Percentiles rank a stretch among this genome's conserved stretches.
Evolutionary conservation across 2,888 invertebrate genomes (phyloP).

Genomic region (Heliconius sara): DNA sequence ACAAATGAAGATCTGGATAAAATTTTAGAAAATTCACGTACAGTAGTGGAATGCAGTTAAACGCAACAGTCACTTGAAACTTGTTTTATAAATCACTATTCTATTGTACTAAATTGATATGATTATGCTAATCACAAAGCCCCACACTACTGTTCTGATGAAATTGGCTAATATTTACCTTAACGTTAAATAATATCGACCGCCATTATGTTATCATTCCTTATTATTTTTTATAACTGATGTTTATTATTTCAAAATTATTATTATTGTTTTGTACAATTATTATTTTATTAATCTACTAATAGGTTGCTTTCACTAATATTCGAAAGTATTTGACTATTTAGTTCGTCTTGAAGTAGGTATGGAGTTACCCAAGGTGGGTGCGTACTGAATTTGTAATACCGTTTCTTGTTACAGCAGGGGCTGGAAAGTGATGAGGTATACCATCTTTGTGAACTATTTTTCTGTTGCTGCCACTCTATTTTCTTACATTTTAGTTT

Average conservation of each 20-base stretch:
- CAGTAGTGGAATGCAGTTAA: slow-evolving; percentile 74
- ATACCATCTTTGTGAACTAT: slow-evolving; percentile 85
- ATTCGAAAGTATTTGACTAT: slow-evolving; percentile 40
- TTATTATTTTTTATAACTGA: slow-evolving; percentile 48
- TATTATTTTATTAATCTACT: slow-evolving; percentile 39
- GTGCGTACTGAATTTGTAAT: slow-evolving; percentile 84
- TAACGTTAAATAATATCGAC: slow-evolving; percentile 40
- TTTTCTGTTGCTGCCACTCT: slow-evolving; percentile 84
- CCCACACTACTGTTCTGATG: slow-evolving; percentile 57
- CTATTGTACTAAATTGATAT: slow-evolving; percentile 48
- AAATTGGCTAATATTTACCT: slow-evolving; percentile 57
- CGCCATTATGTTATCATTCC: slow-evolving; percentile 39
- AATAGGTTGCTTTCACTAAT: slow-evolving; percentile 37
- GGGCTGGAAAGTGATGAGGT: slow-evolving; percentile 97
- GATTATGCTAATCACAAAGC: slow-evolving; percentile 61
- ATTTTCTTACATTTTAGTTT: slow-evolving; percentile 80
- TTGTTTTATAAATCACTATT: slow-evolving; percentile 52
- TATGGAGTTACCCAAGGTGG: slow-evolving; percentile 80
- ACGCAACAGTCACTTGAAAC: slow-evolving; percentile 66
- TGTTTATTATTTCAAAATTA: slow-evolving; percentile 48
- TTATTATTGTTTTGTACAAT: slow-evolving; percentile 47
- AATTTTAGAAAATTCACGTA: slow-evolving; percentile 63
- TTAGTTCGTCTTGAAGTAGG: slow-evolving; percentile 53
- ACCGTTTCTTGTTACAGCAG: slow-evolving; percentile 90
- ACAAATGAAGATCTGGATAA: slow-evolving; percentile 78